Conservation (phyloP, 2,113 vertebrate genomes). For the Neodontobutis hainanensis region DNA sequence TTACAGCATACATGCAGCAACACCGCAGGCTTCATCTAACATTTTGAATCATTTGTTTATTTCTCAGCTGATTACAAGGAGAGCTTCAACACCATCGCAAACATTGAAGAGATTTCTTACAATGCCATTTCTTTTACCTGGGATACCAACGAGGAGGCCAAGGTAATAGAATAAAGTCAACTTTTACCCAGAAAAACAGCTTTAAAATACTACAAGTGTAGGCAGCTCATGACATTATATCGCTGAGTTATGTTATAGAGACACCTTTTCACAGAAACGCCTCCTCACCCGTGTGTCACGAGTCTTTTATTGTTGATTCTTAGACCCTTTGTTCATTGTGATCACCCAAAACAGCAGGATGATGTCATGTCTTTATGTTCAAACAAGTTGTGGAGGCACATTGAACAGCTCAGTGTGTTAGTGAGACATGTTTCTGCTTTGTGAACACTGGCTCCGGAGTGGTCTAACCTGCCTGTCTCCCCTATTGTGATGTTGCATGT, state of each 20-base stretch:
- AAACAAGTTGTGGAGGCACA: background rate
- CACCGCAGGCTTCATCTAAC: no score
- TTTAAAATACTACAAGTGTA: background rate
- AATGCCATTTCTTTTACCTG: slow-evolving; percentile 99
- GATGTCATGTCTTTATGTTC: slow-evolving; percentile 13
- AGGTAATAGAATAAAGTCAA: slow-evolving; percentile 78
- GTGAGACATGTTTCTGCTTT: slow-evolving; percentile 13
- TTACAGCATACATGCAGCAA: background rate
- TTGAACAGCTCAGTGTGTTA: background rate
- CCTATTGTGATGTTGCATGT: slow-evolving; percentile 50
- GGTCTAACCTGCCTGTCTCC: slow-evolving; percentile 60
- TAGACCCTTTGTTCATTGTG: slow-evolving; percentile 25
- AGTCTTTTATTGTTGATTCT: slow-evolving; percentile 1
- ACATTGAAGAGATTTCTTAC: slow-evolving; percentile 98
- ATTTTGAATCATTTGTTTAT: background rate
- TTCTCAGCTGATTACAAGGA: slow-evolving; percentile 95
- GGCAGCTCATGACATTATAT: no score
- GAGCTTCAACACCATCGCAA: slow-evolving; percentile 98
- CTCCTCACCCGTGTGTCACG: no score
- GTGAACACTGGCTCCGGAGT: slow-evolving; percentile 36
- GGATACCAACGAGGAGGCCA: slow-evolving; percentile 98
- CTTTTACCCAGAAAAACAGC: background rate
- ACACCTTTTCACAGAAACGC: background rate
- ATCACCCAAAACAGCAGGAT: slow-evolving; percentile 33
- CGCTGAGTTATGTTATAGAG: background rate